phyloP scores from a whole-genome alignment of 1,140 invertebrate genomes.

The Hyles vespertilio region DNA sequence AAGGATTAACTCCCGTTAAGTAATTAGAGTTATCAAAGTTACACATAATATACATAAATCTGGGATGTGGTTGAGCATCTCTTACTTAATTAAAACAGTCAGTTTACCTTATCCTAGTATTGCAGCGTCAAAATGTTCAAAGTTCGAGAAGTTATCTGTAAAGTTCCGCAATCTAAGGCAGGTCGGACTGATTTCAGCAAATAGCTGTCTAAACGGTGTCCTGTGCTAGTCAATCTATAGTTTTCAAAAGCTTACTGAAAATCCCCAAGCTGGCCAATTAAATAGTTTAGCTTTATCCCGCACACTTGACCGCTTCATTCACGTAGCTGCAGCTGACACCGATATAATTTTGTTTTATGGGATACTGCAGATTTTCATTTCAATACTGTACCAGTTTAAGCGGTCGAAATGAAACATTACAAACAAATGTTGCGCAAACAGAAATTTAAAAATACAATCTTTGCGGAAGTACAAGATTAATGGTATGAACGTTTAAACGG shows the following conservation, averaged over 20 bases:
- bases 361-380: slow-evolving; percentile 22
- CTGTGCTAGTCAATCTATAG: no score
- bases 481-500: slow-evolving; percentile 56
- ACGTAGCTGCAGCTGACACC: not conserved
- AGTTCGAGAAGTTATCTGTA: slow-evolving; percentile 69
- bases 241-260: no score
- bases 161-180: slow-evolving; percentile 69
- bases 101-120: slow-evolving; percentile 69
- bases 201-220: slow-evolving; percentile 47
- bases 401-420: slow-evolving; percentile 43
- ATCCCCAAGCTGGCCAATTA: no score
- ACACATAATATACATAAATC: no score
- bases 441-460: slow-evolving; percentile 69
- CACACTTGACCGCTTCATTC: slow-evolving; percentile 26
- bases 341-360: slow-evolving; percentile 20
- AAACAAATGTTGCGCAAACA: slow-evolving; percentile 55
- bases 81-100: slow-evolving; percentile 65
- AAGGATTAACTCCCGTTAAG: no score
- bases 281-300: not conserved
- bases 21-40: no score
- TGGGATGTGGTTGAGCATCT: slow-evolving; percentile 33
- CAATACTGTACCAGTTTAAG: slow-evolving; percentile 29
- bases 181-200: slow-evolving; percentile 62
- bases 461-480: slow-evolving; percentile 60
- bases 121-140: slow-evolving; percentile 69